A percentile compares a stretch with the other conserved stretches of the same genome.
phyloP scores from a whole-genome alignment of 2,113 vertebrate species.

The Apodemus speciosus region DNA sequence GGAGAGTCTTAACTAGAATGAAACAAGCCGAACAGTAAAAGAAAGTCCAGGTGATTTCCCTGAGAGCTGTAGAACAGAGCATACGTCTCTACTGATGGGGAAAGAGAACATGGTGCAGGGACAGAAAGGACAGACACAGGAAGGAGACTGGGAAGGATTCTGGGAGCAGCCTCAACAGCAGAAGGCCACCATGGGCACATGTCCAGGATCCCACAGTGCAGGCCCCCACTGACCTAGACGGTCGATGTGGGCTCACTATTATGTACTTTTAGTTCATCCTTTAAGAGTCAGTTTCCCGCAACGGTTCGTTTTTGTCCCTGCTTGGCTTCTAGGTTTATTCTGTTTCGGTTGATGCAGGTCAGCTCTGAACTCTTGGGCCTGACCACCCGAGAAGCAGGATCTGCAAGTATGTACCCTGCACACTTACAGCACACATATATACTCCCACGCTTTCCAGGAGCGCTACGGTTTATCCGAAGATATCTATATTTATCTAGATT shows the following conservation, averaged over 20 bases:
- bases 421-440: no score
- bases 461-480: neutral
- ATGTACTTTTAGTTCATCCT: neutral
- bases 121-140: neutral
- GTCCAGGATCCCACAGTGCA: neutral
- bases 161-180: neutral
- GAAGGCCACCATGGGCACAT: neutral
- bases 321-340: neutral
- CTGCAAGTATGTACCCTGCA: no score
- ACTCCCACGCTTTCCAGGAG: neutral
- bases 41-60: neutral
- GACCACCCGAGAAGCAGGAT: neutral
- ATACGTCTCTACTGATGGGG: neutral
- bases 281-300: constrained; percentile 32
- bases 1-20: neutral
- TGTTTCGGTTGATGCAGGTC: neutral
- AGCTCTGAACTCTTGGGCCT: neutral
- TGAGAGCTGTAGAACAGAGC: neutral
- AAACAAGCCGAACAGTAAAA: neutral
- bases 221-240: no score
- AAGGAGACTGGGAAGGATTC: neutral
- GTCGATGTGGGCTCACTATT: neutral
- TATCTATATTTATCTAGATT: constrained; percentile 29
- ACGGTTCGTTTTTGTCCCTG: neutral
- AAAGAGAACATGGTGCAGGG: neutral